Evolutionary conservation across 1,140 invertebrate species (phyloP).

Genomic region (Acromyrmex echinatior): DNA sequence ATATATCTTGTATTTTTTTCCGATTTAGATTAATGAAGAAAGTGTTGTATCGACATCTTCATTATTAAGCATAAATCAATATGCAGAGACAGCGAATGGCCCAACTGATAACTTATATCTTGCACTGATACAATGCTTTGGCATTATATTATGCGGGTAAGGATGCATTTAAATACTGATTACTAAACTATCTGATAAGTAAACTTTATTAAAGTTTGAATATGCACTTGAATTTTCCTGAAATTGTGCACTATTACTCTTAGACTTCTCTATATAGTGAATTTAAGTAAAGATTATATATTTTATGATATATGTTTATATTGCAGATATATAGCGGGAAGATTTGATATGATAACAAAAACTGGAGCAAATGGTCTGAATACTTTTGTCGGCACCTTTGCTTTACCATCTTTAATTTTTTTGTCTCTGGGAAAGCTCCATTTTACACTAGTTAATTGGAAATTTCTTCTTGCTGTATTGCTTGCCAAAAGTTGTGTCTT

Average conservation of each 20-base stretch:
- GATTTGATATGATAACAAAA: slow-evolving; percentile 93
- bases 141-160: slow-evolving; percentile 95
- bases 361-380: slow-evolving; percentile 96
- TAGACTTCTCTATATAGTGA: not conserved
- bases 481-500: slow-evolving; percentile 96
- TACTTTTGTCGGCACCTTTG: slow-evolving; percentile 97
- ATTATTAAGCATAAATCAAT: not conserved
- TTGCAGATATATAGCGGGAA: slow-evolving; percentile 95
- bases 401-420: slow-evolving; percentile 97
- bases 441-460: slow-evolving; percentile 95
- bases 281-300: slow-evolving; percentile 11
- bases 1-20: slow-evolving; percentile 33
- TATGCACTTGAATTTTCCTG: slow-evolving; percentile 17
- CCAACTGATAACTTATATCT: slow-evolving; percentile 94
- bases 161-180: slow-evolving; percentile 68
- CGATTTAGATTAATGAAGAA: slow-evolving; percentile 37
- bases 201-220: slow-evolving; percentile 3
- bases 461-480: slow-evolving; percentile 94
- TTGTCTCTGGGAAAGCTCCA: slow-evolving; percentile 95
- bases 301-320: slow-evolving; percentile 49
- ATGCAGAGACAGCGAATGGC: slow-evolving; percentile 69
- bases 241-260: slow-evolving; percentile 11
- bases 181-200: slow-evolving; percentile 18
- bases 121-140: slow-evolving; percentile 96
- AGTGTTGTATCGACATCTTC: slow-evolving; percentile 23